Percentiles rank a stretch among this genome's conserved stretches.
Conservation (phyloP, 2,797 vertebrate species). For the Anguilla obscura region DNA sequence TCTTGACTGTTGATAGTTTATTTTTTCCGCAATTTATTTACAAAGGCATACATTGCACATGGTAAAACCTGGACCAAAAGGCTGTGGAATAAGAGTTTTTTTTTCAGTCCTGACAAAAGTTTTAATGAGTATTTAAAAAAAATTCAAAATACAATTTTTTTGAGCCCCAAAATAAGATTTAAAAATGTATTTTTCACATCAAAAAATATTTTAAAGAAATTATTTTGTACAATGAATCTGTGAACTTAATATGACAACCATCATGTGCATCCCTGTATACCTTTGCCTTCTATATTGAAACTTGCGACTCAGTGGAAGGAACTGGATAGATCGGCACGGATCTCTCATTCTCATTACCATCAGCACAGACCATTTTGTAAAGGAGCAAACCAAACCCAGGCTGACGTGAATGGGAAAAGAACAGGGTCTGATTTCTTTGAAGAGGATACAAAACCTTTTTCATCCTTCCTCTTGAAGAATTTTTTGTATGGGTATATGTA, state of each 20-base stretch:
- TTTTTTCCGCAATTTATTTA: slow-evolving; percentile 22
- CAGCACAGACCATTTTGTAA: neutral
- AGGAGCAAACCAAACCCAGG: slow-evolving; percentile 60
- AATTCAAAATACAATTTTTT: slow-evolving; percentile 15
- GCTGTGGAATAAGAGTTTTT: slow-evolving; percentile 58
- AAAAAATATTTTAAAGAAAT: neutral
- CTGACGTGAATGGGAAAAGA: slow-evolving; percentile 47
- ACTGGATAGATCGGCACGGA: neutral
- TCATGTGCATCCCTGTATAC: neutral
- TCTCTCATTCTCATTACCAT: neutral
- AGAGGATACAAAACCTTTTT: slow-evolving; percentile 35
- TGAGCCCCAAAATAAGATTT: neutral
- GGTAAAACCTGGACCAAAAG: slow-evolving; percentile 51
- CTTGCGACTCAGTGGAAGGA: neutral
- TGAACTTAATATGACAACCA: neutral
- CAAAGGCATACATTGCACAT: slow-evolving; percentile 40
- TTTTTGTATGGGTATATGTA: slow-evolving; percentile 38
- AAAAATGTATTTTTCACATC: slow-evolving; percentile 16
- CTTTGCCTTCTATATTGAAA: neutral
- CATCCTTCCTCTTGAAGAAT: slow-evolving; percentile 44
- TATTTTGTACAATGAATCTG: neutral
- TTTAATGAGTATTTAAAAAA: neutral
- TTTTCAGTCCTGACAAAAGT: slow-evolving; percentile 6
- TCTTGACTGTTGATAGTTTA: slow-evolving; percentile 53
- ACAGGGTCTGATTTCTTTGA: slow-evolving; percentile 47